Conservation (phyloP, 2,797 vertebrate species). For the Meda fulgida region DNA sequence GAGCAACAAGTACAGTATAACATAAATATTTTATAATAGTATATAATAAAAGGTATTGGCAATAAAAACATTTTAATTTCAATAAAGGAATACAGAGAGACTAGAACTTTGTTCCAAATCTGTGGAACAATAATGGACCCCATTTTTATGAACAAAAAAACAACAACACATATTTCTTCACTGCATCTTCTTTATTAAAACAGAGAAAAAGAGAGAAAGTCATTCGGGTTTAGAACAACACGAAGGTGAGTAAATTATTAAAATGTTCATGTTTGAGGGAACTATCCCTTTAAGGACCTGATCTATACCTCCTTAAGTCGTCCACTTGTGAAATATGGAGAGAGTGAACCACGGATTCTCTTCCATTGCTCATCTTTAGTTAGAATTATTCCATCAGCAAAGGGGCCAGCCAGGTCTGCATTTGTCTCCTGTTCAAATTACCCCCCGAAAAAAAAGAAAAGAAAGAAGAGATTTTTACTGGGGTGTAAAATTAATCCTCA, state of each 20-base stretch:
- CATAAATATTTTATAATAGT: not conserved
- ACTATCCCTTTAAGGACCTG: not conserved
- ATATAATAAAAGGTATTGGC: not conserved
- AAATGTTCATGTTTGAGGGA: not conserved
- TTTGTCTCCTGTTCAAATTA: conserved; percentile 50
- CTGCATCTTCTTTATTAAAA: not conserved
- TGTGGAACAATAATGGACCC: not conserved
- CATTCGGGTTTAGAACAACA: not conserved
- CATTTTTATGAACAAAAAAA: not conserved
- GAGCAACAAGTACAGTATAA: not conserved
- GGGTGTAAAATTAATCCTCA: not conserved
- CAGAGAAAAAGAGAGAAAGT: not conserved
- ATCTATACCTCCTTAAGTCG: conserved; percentile 80
- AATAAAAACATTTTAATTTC: not conserved
- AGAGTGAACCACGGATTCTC: conserved; percentile 76
- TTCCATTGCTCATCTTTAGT: conserved; percentile 82
- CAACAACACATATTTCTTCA: not conserved
- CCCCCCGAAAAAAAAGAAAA: not conserved
- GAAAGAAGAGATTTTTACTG: not conserved
- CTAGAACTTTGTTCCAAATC: not conserved
- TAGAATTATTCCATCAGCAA: conserved; percentile 61
- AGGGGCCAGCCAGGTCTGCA: conserved; percentile 48
- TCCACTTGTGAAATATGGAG: conserved; percentile 83
- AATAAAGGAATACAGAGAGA: too few relatives aligned
- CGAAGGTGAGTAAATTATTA: not conserved